These are phyloP conservation scores for Melospiza georgiana DNA, from an alignment of 2,113 vertebrate species.

Conservation along the genomic window DNA sequence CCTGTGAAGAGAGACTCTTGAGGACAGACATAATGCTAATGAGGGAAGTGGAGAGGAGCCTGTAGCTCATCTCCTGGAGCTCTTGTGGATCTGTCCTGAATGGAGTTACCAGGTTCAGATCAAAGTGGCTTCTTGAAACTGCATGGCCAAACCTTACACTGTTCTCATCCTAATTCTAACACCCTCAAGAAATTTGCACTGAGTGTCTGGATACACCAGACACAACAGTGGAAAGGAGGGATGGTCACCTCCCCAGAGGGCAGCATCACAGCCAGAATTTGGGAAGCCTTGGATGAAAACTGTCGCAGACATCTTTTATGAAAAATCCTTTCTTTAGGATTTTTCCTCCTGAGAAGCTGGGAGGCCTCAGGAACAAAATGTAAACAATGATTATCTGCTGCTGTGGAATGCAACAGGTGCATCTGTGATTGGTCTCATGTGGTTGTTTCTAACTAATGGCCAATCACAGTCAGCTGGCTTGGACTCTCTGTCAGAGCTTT, in stretches of 20 bases:
- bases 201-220: not conserved
- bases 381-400: too few relatives aligned
- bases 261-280: rapidly evolving
- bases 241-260: not conserved
- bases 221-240: not conserved
- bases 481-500: too few relatives aligned
- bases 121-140: not conserved
- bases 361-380: too few relatives aligned
- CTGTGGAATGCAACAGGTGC: too few relatives aligned
- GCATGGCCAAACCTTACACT: not conserved
- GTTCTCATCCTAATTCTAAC: not conserved
- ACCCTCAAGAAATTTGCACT: not conserved
- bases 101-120: not conserved
- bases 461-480: too few relatives aligned
- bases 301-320: too few relatives aligned
- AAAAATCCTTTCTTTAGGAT: too few relatives aligned
- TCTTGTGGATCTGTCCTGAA: not conserved
- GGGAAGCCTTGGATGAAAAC: not conserved
- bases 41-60: not conserved
- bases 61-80: not conserved
- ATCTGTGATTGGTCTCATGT: too few relatives aligned
- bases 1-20: not conserved
- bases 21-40: not conserved
- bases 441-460: too few relatives aligned
- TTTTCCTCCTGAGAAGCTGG: too few relatives aligned